Evolutionary conservation across 2,888 invertebrate genomes (phyloP).

Genomic region (Cephus runcator): DNA sequence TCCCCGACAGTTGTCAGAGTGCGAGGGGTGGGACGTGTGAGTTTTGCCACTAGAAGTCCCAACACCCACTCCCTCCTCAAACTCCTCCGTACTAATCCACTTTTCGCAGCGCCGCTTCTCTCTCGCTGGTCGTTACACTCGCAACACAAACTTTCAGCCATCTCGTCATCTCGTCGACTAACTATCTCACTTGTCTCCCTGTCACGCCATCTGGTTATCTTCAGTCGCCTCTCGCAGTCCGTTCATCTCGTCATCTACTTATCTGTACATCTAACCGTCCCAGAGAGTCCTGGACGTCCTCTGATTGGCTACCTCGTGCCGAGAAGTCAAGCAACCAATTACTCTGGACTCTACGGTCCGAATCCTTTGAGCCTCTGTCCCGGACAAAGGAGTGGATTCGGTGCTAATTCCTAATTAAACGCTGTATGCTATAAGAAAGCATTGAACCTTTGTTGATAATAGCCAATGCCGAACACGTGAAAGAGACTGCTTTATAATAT

Average conservation of each 20-base stretch:
- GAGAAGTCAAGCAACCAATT: conserved; percentile 3
- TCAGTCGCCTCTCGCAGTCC: background rate
- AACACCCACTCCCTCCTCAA: background rate
- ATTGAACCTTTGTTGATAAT: background rate
- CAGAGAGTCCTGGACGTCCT: background rate
- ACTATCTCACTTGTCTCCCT: background rate
- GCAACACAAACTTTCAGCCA: background rate
- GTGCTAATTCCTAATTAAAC: background rate
- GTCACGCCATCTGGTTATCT: background rate
- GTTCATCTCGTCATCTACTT: background rate
- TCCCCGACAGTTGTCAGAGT: background rate
- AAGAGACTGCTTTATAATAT: background rate
- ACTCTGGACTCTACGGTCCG: background rate
- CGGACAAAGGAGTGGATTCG: background rate
- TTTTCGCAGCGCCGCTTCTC: background rate
- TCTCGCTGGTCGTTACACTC: background rate
- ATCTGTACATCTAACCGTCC: background rate
- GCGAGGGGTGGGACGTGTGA: background rate
- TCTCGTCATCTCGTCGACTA: background rate
- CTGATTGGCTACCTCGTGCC: background rate
- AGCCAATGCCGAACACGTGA: background rate
- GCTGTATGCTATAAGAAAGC: background rate
- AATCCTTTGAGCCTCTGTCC: background rate
- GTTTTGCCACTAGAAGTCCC: background rate
- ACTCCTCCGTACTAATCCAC: background rate